Percentiles rank a stretch among this genome's conserved stretches.
These are phyloP conservation scores for Habropoda laboriosa DNA, from an alignment of 1,140 invertebrate species.

Conservation along the genomic window DNA sequence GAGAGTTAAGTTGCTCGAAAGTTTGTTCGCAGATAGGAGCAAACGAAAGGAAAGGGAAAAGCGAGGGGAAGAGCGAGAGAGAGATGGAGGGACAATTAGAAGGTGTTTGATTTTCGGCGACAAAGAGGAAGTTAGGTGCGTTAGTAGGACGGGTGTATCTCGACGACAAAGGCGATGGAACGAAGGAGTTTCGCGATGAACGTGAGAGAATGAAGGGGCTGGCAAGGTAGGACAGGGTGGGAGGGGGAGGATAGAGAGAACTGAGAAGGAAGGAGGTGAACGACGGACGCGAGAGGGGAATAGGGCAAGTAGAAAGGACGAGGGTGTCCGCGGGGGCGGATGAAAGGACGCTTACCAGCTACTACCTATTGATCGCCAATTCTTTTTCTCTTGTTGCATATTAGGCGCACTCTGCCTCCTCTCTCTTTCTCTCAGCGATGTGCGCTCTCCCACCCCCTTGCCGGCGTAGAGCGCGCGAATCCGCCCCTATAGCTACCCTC, in stretches of 20 bases:
- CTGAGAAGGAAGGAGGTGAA: conserved; percentile 65
- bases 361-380: conserved; percentile 82
- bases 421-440: conserved; percentile 63
- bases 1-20: neutral
- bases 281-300: conserved; percentile 57
- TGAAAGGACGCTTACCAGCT: conserved; percentile 82
- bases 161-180: conserved; percentile 61
- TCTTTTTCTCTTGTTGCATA: conserved; percentile 83
- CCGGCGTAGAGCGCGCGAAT: conserved; percentile 71
- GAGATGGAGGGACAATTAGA: conserved; percentile 43
- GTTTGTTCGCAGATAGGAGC: neutral
- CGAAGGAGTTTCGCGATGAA: conserved; percentile 65
- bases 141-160: conserved; percentile 61
- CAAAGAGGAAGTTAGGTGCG: conserved; percentile 49
- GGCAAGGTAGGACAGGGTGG: conserved; percentile 47
- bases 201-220: conserved; percentile 56
- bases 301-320: conserved; percentile 75
- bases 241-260: conserved; percentile 53
- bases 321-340: conserved; percentile 76
- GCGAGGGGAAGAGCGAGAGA: conserved; percentile 19
- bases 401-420: conserved; percentile 78
- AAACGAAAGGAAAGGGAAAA: conserved; percentile 23
- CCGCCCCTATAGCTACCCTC: conserved; percentile 72
- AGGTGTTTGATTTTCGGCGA: conserved; percentile 58
- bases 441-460: conserved; percentile 56